Evolutionary conservation across 2,113 vertebrate species (phyloP).

Genomic region (Camelus dromedarius): DNA sequence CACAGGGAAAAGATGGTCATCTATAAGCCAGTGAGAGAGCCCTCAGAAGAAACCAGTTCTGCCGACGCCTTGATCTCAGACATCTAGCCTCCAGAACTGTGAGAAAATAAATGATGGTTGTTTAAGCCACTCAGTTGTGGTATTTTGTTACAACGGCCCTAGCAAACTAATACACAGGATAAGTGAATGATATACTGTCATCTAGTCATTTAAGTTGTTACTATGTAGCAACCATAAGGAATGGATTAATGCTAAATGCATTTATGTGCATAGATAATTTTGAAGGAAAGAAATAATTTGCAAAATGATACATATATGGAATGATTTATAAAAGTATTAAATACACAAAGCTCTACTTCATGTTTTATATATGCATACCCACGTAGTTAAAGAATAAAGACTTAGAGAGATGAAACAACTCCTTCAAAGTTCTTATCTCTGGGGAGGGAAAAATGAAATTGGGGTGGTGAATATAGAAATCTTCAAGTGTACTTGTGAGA

Average conservation of each 20-base stretch:
- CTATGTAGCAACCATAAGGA: neutral
- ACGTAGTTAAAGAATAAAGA: neutral
- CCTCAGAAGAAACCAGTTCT: neutral
- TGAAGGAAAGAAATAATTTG: neutral
- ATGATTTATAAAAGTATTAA: neutral
- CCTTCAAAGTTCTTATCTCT: slow-evolving; percentile 6
- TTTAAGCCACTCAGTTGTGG: neutral
- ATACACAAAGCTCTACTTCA: neutral
- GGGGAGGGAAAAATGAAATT: neutral
- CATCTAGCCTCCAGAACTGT: neutral
- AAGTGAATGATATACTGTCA: neutral
- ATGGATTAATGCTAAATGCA: neutral
- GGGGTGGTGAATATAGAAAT: neutral
- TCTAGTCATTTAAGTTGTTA: neutral
- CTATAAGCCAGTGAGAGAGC: neutral
- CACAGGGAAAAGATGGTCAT: neutral
- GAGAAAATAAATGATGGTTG: neutral
- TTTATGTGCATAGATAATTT: neutral
- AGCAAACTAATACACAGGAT: neutral
- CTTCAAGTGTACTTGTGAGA: neutral
- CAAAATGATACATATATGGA: neutral
- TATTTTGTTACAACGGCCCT: neutral
- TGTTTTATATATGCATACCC: neutral
- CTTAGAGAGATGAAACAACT: neutral
- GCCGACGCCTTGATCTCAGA: neutral